Conservation (phyloP, 2,888 invertebrate genomes). For the Parnassius orleans region DNA sequence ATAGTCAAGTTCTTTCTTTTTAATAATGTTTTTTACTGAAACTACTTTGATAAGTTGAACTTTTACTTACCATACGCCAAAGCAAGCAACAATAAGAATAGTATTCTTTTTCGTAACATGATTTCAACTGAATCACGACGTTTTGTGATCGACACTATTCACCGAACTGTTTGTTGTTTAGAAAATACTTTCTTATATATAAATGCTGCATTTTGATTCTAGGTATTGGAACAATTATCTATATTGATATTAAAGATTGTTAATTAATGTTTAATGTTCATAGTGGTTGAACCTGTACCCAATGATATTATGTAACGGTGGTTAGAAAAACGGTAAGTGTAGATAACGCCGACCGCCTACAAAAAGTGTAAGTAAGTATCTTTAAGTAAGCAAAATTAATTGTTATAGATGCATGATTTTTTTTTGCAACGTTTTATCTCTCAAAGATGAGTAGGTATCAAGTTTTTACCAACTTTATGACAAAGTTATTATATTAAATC, state of each 20-base stretch:
- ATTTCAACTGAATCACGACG: slow-evolving; percentile 6
- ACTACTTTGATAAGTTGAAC: no score
- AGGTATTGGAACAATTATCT: slow-evolving; percentile 9
- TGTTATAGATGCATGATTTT: no score
- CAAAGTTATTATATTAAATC: no score
- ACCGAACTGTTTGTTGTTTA: slow-evolving; percentile 15
- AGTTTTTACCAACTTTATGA: no score
- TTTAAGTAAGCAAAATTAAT: no score
- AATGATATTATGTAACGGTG: slow-evolving; percentile 4
- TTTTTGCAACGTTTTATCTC: no score
- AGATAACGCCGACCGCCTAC: no score
- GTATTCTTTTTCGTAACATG: slow-evolving; percentile 35
- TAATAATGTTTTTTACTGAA: no score
- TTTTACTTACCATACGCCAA: slow-evolving; percentile 46
- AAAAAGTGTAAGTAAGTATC: no score
- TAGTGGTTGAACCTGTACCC: slow-evolving; percentile 5
- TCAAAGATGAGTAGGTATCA: no score
- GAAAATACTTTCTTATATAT: slow-evolving; percentile 19
- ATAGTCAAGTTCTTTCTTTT: no score
- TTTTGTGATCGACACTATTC: slow-evolving; percentile 9
- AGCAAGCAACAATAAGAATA: slow-evolving; percentile 37
- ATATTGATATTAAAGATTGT: slow-evolving; percentile 11
- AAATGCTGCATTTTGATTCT: background rate
- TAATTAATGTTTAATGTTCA: slow-evolving; percentile 21
- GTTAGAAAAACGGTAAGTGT: background rate